Base-by-base conservation (phyloP, 1,140 invertebrate genomes). In the Phymastichus coffea region DNA sequence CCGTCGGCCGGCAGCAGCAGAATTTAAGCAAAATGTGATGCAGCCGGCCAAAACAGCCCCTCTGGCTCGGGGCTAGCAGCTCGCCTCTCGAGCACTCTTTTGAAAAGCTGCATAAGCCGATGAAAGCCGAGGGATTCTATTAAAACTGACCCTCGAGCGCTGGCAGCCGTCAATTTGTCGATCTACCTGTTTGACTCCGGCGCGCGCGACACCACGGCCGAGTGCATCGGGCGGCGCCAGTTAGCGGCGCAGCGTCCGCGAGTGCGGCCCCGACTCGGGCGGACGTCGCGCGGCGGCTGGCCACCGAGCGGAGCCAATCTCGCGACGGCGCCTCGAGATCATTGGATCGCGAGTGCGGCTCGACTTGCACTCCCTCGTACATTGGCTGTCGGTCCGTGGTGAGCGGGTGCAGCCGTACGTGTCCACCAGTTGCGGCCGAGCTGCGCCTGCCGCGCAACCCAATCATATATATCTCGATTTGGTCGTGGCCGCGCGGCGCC, bases 251-350 rank as follows among this genome's bases (percentile, higher is more conserved):
- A 66, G 66, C 67, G 66, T 66, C 70, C 73, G 71, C 73, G 67
- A 69, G n/a, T n/a, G n/a, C n/a, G n/a, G n/a, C n/a, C n/a, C n/a
- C n/a, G n/a, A n/a, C n/a, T n/a, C n/a, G n/a, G n/a, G n/a, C n/a
- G n/a, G n/a, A n/a, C n/a, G n/a, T n/a, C n/a, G 69, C 17, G 25
- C 47, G 37, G 38, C 23, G 10, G 44, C 23, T 15, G 15, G 25
- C 23, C n/a, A 14, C n/a, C n/a, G 67, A 61, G 69, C 51, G 61
- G 68, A 74, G 70, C 68, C 70, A 75, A 74, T 75, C 73, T 72
- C 71, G 72, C 71, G 72, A 75, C 74, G 72, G 65, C 67, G 66
- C 72, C 74, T 75, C 62, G 65, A 61, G 70, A 76, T 76, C 73
- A 76, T 76, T 75, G 74, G 73, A 76, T 76, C 73, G 74, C 68